Percentiles rank a stretch among this genome's conserved stretches.
Conservation (phyloP, 1,140 invertebrate genomes). For the Anadara kagoshimensis region DNA sequence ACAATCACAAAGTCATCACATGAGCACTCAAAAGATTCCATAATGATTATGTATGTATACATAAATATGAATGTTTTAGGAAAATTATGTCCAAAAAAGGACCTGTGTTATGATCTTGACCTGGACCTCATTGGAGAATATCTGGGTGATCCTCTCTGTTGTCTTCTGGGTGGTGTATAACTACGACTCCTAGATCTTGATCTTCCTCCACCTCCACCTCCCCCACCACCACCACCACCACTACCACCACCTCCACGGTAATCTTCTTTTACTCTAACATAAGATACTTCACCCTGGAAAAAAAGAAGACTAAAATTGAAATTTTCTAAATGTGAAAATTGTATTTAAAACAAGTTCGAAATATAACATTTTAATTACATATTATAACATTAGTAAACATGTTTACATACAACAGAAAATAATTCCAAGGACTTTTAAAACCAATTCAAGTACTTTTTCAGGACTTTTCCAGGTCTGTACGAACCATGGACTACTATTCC, state of each 20-base stretch:
- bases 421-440: too few relatives aligned
- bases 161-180: constrained; percentile 78
- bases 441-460: too few relatives aligned
- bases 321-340: background rate
- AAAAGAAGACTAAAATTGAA: constrained; percentile 25
- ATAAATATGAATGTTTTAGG: too few relatives aligned
- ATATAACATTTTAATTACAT: background rate
- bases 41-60: too few relatives aligned
- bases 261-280: constrained; percentile 96
- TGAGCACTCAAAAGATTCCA: too few relatives aligned
- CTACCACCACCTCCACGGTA: constrained; percentile 83
- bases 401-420: too few relatives aligned
- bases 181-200: constrained; percentile 80
- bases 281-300: constrained; percentile 92
- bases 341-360: background rate
- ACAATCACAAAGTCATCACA: too few relatives aligned
- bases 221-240: constrained; percentile 73
- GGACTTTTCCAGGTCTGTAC: too few relatives aligned
- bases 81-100: too few relatives aligned
- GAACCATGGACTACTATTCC: too few relatives aligned
- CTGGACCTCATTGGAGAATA: constrained; percentile 89
- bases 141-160: constrained; percentile 47
- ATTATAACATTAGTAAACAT: too few relatives aligned
- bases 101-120: constrained; percentile 76
- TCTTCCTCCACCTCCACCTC: constrained; percentile 75